These are phyloP conservation scores for Carduelis carduelis DNA, from an alignment of 2,797 vertebrate genomes.

Conservation along the genomic window DNA sequence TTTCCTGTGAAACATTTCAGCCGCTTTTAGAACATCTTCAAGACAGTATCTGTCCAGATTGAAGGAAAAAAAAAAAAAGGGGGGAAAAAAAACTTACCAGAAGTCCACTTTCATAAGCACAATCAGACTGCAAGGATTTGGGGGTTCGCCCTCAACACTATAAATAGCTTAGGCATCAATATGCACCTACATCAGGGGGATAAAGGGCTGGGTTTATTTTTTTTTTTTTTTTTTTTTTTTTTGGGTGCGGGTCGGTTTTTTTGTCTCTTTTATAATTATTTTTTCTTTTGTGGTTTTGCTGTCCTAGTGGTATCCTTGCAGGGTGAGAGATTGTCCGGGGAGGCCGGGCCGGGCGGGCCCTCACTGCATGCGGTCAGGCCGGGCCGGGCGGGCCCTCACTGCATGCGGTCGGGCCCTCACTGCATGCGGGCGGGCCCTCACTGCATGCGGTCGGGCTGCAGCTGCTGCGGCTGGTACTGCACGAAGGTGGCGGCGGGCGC, in stretches of 20 bases:
- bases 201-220: not conserved
- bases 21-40: constrained; percentile 43
- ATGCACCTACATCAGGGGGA: constrained; percentile 17
- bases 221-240: not conserved
- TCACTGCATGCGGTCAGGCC: constrained; percentile 92
- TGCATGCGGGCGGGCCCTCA: constrained; percentile 81
- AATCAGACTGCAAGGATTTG: constrained; percentile 25
- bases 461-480: constrained; percentile 88
- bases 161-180: constrained; percentile 66
- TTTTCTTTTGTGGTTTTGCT: not conserved
- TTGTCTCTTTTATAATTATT: not conserved
- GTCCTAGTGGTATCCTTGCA: constrained; percentile 49
- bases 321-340: constrained; percentile 16
- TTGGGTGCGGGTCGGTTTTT: not conserved
- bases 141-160: constrained; percentile 50
- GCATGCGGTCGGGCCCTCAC: constrained; percentile 90
- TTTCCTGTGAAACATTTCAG: constrained; percentile 50
- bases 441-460: constrained; percentile 94
- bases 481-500: constrained; percentile 79
- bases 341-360: not conserved
- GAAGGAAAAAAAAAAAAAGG: not conserved
- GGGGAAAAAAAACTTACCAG: not conserved
- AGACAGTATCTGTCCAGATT: constrained; percentile 36
- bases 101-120: constrained; percentile 44
- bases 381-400: constrained; percentile 75